phyloP scores from a whole-genome alignment of 37 sponge, comb jelly and placozoan species.

The Haliclona indistincta region DNA sequence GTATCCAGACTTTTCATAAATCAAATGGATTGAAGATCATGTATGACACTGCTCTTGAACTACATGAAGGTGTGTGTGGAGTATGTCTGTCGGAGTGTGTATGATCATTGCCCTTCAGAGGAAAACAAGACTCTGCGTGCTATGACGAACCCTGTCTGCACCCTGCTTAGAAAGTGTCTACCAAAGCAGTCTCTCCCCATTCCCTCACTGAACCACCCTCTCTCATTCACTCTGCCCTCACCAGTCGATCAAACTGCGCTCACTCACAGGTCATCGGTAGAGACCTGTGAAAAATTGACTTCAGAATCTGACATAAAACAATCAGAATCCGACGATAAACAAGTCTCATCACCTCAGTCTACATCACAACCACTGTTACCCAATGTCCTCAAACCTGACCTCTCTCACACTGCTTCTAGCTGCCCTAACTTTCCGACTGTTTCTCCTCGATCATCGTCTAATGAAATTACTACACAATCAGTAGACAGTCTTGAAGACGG shows the following conservation, averaged over 20 bases:
- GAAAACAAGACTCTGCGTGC: slow-evolving; percentile 1
- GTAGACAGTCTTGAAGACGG: too few relatives aligned
- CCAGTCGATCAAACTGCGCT: not conserved
- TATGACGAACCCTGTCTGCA: slow-evolving; percentile 36
- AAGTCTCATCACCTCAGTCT: too few relatives aligned
- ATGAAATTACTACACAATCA: too few relatives aligned
- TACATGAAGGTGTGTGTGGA: slow-evolving; percentile 1
- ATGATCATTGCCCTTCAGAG: slow-evolving; percentile 8
- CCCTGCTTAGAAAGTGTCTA: slow-evolving; percentile 32
- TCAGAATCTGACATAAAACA: too few relatives aligned
- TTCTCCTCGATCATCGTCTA: too few relatives aligned
- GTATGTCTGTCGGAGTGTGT: not conserved
- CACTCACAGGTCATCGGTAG: slow-evolving; percentile 4
- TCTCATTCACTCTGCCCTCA: slow-evolving; percentile 7
- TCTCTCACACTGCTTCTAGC: too few relatives aligned
- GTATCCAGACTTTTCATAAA: slow-evolving; percentile 22
- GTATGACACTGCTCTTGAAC: slow-evolving; percentile 13
- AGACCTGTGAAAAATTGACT: too few relatives aligned
- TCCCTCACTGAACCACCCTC: slow-evolving; percentile 7
- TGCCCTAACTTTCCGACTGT: too few relatives aligned
- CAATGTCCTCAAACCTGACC: too few relatives aligned
- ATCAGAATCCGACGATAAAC: too few relatives aligned
- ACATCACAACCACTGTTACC: too few relatives aligned
- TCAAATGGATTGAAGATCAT: slow-evolving; percentile 22
- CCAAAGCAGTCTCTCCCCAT: slow-evolving; percentile 34